Percentiles rank a stretch among this genome's conserved stretches.
These are phyloP conservation scores for Lepidostoma basale DNA, from an alignment of 1,140 invertebrate species.

Conservation along the genomic window DNA sequence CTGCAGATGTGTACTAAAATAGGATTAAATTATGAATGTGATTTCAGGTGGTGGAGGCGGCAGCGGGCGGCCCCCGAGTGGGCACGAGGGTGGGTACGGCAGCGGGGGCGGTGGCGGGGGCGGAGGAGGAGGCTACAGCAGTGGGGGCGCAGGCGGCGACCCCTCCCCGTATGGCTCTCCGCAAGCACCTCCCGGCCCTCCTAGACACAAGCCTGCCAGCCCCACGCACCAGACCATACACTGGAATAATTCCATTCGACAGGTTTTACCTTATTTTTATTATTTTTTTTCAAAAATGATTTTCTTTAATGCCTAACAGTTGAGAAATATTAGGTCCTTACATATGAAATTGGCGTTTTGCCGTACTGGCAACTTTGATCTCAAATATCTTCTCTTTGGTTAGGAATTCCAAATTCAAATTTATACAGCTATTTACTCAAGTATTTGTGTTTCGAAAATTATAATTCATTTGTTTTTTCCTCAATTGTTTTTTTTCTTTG, in stretches of 20 bases:
- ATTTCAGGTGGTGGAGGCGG: slow-evolving; percentile 34
- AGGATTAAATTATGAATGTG: neutral
- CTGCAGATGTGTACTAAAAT: neutral
- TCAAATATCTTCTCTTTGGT: no score
- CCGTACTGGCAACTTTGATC: no score
- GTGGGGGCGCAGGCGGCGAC: slow-evolving; percentile 35
- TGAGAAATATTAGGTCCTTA: no score
- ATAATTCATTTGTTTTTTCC: no score
- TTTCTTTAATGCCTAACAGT: no score
- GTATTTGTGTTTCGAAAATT: no score
- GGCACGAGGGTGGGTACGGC: slow-evolving; percentile 32
- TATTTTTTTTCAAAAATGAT: no score
- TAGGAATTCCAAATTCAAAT: no score
- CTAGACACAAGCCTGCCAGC: slow-evolving; percentile 37
- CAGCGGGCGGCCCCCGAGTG: slow-evolving; percentile 41
- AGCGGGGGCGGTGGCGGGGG: slow-evolving; percentile 27
- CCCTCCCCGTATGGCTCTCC: slow-evolving; percentile 43
- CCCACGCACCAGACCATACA: slow-evolving; percentile 36
- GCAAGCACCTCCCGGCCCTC: slow-evolving; percentile 23
- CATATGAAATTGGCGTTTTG: no score
- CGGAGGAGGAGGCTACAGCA: slow-evolving; percentile 11
- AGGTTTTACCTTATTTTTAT: slow-evolving; percentile 30
- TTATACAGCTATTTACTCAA: no score
- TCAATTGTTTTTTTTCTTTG: no score
- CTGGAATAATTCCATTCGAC: slow-evolving; percentile 43